Percentiles rank a stretch among this genome's conserved stretches.
Evolutionary conservation across 2,113 vertebrate genomes (phyloP).

Genomic region (Colius striatus): DNA sequence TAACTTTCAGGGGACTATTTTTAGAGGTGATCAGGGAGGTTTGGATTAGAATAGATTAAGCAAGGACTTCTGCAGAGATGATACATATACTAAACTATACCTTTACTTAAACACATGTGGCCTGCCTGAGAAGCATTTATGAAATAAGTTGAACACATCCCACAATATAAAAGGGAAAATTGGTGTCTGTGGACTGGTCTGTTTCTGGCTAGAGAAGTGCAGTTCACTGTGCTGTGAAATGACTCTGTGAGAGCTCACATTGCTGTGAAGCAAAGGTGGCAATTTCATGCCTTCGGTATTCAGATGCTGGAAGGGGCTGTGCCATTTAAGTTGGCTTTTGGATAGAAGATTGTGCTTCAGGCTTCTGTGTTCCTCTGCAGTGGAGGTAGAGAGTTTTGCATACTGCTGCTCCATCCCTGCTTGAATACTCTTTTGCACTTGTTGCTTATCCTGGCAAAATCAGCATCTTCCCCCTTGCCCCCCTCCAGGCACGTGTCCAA

Average conservation of each 20-base stretch:
- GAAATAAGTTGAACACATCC: neutral
- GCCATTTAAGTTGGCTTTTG: neutral
- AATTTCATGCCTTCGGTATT: neutral
- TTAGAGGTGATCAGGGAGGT: constrained; percentile 37
- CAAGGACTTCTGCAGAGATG: constrained; percentile 1
- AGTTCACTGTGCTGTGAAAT: neutral
- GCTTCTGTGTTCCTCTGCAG: neutral
- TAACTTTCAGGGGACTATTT: constrained; percentile 39
- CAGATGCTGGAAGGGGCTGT: neutral
- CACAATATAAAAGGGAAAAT: neutral
- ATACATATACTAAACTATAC: neutral
- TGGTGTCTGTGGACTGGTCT: rapidly evolving
- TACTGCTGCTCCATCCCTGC: rapidly evolving
- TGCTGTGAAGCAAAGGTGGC: neutral
- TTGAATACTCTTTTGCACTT: neutral
- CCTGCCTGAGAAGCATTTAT: neutral
- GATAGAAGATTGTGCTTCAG: neutral
- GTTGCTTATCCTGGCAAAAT: neutral
- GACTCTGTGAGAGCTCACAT: neutral
- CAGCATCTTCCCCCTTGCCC: neutral
- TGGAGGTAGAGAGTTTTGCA: neutral
- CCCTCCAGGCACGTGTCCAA: neutral
- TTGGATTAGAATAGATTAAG: constrained; percentile 54
- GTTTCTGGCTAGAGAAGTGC: neutral
- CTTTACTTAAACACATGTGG: constrained; percentile 21